These are phyloP conservation scores for Bombus balteatus DNA, from an alignment of 1,140 invertebrate species.

Conservation along the genomic window DNA sequence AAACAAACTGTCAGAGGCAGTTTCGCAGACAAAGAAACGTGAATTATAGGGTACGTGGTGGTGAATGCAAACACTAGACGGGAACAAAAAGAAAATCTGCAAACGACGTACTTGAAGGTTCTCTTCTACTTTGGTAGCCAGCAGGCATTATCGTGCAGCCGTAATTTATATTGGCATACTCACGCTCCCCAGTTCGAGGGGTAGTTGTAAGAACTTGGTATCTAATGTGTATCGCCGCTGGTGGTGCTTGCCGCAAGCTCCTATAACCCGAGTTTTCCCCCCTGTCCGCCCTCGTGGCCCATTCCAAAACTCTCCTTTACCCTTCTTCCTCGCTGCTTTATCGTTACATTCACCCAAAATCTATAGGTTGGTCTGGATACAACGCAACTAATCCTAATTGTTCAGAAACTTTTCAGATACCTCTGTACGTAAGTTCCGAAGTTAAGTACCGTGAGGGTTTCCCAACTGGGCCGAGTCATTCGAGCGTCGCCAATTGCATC, in stretches of 20 bases:
- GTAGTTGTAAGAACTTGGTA: constrained; percentile 71
- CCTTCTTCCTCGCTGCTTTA: constrained; percentile 54
- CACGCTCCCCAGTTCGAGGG: constrained; percentile 46
- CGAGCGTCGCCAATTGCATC: constrained; percentile 55
- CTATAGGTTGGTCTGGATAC: constrained; percentile 60
- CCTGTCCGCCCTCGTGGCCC: background rate
- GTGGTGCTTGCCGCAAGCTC: constrained; percentile 65
- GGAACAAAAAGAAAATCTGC: constrained; percentile 39
- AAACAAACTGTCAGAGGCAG: constrained; percentile 43
- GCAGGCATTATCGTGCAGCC: constrained; percentile 54
- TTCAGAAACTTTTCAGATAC: constrained; percentile 70
- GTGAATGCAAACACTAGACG: background rate
- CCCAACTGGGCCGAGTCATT: constrained; percentile 57
- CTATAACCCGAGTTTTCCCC: constrained; percentile 42
- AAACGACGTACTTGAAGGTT: constrained; percentile 18
- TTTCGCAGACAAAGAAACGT: constrained; percentile 36
- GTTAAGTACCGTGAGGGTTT: constrained; percentile 63
- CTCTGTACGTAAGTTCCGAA: constrained; percentile 58
- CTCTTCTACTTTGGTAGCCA: constrained; percentile 36
- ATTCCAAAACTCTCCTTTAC: constrained; percentile 25
- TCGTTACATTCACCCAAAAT: constrained; percentile 60
- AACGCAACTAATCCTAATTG: constrained; percentile 68
- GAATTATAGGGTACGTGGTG: constrained; percentile 34
- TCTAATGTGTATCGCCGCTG: constrained; percentile 74
- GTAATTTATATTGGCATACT: constrained; percentile 65